Base-by-base conservation (phyloP, 1,140 invertebrate genomes). In the Oreohelix idahoensis region DNA sequence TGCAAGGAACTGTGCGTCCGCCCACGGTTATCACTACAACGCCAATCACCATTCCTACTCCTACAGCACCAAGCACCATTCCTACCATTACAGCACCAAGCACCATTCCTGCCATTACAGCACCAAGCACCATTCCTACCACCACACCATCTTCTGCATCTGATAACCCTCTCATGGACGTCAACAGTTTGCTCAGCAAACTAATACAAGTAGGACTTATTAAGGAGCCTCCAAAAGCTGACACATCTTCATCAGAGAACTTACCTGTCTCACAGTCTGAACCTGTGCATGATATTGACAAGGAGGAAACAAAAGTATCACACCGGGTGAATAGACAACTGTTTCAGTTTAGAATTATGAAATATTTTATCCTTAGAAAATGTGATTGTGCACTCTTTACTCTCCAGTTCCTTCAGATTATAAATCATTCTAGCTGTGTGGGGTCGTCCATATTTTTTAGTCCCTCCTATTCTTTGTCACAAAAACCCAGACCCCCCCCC, bases 151-250 rank as follows among this genome's bases (percentile, higher is more conserved):
- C 45, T 38, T 38, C 88, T 49, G 13, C 77, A 38, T 45, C 83
- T 51, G 80, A 58, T n/a, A 51, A 26, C 35, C 51, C 81, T 51
- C 83, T 85, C 91, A 91, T 96, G 0, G 96, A 97, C 89, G 95
- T 97, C 45, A 95, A 95, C 83, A 96, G 97, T 87, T 91, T 98
- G 35, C 96, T 97, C 88, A 95, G 96, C 84, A 96, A 96, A 90
- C 91, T 98, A 0, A 94, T 97, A 0, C 95, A 95, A 0, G 95
- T 95, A 36, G 97, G 97, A n/a, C 96, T 98, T 36, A 95, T 98
- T 63, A 94, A 84, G 45, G 80, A 82, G 1, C 39, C 79, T 5
- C 0, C 77, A 1, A 79, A 79, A n/a, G 4, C 51, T 45, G 77
- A 79, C n/a, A 38, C 77, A 23, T 38, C 77, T 8, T 10, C 51